Evolutionary conservation across 2,888 invertebrate species (phyloP), one percentile per base, ranked within the genome.

Genomic region (Euzophera pinguis): DNA sequence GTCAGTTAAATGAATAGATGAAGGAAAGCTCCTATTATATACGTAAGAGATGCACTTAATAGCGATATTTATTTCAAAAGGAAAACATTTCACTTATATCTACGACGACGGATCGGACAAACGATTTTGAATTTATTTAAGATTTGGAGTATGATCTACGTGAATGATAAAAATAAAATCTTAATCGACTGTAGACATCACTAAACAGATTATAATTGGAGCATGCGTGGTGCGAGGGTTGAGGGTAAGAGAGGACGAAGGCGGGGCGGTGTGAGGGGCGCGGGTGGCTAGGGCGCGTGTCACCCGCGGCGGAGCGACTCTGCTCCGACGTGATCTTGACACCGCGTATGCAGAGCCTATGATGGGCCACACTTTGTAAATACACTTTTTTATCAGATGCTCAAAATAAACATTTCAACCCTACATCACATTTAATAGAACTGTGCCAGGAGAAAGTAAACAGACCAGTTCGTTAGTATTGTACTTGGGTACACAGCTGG

Each of bases 151-250:
- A 27, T 14, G 14, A 37, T 27, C 9, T 37, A 52, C 53, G 54
- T 60, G 53, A 45, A 34, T 60, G 34, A 43, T 43, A 51, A 66
- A 67, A 54, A 42, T 42, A 53, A 63, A 67, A 60, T 72, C 58
- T 75, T 78, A 81, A 88, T 88, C 88, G 89, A 89, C 87, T 81
- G 69, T 72, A 75, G 76, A 82, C 88, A 88, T 88, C 88, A 81
- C 89, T 89, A 88, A 81, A 80, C 81, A 84, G 89, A 89, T 90
- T 89, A 89, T 86, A 87, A 89, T 87, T 89, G 90, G 90, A 89
- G 89, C 89, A 90, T 90, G 89, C 89, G 89, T 89, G 84, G 84
- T 87, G 73, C 80, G 84, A 81, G 83, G 78, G 81, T 80, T 75
- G 82, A 73, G 79, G 78, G 80, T 76, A 71, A 69, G 62, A 68